phyloP scores from a whole-genome alignment of 2,888 invertebrate species.

The Piscicola geometra region DNA sequence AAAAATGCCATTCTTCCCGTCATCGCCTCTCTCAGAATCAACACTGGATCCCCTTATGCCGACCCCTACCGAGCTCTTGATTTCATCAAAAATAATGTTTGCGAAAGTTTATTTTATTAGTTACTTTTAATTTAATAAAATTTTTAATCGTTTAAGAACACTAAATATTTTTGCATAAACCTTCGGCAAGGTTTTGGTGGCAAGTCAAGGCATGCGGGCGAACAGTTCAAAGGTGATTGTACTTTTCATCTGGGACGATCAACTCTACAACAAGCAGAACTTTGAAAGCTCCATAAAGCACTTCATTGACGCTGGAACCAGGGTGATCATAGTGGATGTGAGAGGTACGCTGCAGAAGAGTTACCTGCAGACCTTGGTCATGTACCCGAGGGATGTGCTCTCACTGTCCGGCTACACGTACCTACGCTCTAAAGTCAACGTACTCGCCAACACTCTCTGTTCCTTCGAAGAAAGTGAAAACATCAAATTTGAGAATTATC shows the following conservation, averaged over 20 bases:
- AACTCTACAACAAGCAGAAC: slow-evolving; percentile 6
- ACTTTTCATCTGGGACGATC: slow-evolving; percentile 14
- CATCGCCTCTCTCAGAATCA: slow-evolving; percentile 12
- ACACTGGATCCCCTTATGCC: neutral
- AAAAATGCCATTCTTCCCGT: slow-evolving; percentile 12
- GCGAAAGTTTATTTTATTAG: neutral
- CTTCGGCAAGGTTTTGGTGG: neutral
- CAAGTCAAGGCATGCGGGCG: neutral
- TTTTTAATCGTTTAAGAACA: neutral
- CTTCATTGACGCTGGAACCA: neutral
- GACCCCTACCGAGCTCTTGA: slow-evolving; percentile 29
- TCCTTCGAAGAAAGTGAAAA: slow-evolving; percentile 4
- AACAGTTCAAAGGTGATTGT: slow-evolving; percentile 26
- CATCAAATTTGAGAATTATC: neutral
- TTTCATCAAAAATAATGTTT: slow-evolving; percentile 7
- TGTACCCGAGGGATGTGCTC: slow-evolving; percentile 17
- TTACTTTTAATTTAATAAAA: neutral
- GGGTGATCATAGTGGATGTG: slow-evolving; percentile 28
- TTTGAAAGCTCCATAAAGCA: slow-evolving; percentile 11
- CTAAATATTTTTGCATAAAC: neutral
- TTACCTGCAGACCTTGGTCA: slow-evolving; percentile 18
- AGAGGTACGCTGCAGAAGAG: neutral
- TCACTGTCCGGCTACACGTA: slow-evolving; percentile 2
- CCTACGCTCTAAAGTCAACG: slow-evolving; percentile 17
- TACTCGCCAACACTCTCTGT: slow-evolving; percentile 26